Base-by-base conservation (phyloP, 2,888 invertebrate genomes). In the Tetragonula carbonaria region DNA sequence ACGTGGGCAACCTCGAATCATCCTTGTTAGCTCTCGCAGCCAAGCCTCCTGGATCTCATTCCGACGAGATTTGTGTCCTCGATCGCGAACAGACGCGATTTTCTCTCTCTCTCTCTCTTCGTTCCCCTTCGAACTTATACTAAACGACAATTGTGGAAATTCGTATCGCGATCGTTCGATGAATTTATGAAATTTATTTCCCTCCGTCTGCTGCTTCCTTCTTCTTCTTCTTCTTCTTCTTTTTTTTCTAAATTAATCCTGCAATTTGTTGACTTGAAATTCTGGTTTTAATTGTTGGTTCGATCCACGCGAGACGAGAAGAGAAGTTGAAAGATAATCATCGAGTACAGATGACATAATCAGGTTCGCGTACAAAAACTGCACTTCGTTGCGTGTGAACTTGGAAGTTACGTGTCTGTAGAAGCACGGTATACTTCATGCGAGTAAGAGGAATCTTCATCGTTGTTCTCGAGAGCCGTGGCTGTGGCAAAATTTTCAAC, bases 1-100 rank as follows among this genome's bases (percentile, higher is more conserved):
- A 78, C 84, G 74, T 84, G 84, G 84, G 66, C 70, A 84, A 82
- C 78, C 78, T 83, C 83, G 84, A 84, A 78, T 84, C 84, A 74
- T 82, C 83, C 84, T 83, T 83, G 83, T 84, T 84, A 84, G 65
- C 83, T 78, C 70, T 74, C 78, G 33, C 66, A 28, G 78, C 38
- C 77, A 62, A 53, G 18, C 65, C 76, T 57, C 21, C 62, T 78
- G 74, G 70, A 78, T 82, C 55, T 83, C 74, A 65, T 57, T 71
- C 57, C 68, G 18, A 72, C 57, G 55, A 70, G 82, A 83, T 84
- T 82, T 78, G 71, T 73, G 23, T 78, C 66, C 66, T 21, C 45
- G 67, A 53, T n/a, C 33, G 55, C 72, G 1, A 45, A 45, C 8
- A 45, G 62, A 57, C 33, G 21, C 71, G 18, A 55, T 28, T 55